These are phyloP conservation scores for Muscidifurax raptorellus DNA, from an alignment of 1,140 invertebrate species.

Conservation along the genomic window DNA sequence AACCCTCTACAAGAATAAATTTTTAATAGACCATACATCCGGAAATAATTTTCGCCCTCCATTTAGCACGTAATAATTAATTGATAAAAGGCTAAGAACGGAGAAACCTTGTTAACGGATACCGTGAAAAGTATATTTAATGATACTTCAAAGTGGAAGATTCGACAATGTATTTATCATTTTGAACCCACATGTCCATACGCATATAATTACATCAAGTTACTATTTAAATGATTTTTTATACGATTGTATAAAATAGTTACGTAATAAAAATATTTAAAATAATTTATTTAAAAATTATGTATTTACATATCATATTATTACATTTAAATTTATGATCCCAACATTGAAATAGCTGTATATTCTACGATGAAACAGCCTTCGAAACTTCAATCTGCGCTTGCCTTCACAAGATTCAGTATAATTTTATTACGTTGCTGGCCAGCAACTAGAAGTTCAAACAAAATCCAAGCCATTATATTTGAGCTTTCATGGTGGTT, in stretches of 20 bases:
- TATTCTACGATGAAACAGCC: neutral
- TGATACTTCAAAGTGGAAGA: neutral
- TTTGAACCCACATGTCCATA: no score
- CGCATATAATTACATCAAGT: no score
- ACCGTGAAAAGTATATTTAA: neutral
- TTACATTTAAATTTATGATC: neutral
- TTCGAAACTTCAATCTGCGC: neutral
- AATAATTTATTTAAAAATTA: neutral
- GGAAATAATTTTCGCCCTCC: neutral
- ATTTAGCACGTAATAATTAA: slow-evolving; percentile 11
- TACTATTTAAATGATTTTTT: no score
- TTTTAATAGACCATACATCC: slow-evolving; percentile 29
- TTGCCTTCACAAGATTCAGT: slow-evolving; percentile 48
- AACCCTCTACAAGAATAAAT: neutral
- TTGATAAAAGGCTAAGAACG: neutral
- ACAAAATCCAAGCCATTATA: slow-evolving; percentile 27
- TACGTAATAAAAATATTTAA: neutral
- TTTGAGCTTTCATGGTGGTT: slow-evolving; percentile 49
- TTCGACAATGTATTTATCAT: no score
- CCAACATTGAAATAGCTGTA: neutral
- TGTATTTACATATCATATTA: neutral
- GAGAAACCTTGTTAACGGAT: neutral
- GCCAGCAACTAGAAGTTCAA: slow-evolving; percentile 35
- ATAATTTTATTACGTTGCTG: slow-evolving; percentile 42
- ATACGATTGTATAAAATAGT: neutral